phyloP scores from a whole-genome alignment of 2,797 vertebrate species.

The Mormyrus hasselquistii region DNA sequence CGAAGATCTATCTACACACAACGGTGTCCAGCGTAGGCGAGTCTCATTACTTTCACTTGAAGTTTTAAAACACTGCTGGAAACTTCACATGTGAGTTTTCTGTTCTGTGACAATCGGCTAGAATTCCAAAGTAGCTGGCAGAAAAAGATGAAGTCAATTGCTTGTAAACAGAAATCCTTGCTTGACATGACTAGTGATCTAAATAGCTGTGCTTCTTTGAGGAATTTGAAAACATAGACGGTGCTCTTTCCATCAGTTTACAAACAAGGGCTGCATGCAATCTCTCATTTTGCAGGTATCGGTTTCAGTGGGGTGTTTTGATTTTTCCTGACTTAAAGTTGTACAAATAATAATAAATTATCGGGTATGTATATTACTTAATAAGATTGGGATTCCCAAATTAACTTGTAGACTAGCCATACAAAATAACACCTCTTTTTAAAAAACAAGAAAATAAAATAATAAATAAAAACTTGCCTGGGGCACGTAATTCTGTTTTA shows the following conservation, averaged over 20 bases:
- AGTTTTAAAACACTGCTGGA: conserved; percentile 18
- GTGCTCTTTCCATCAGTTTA: conserved; percentile 3
- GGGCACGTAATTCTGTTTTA: conserved; percentile 61
- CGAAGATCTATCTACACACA: conserved; percentile 41
- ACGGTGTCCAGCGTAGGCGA: conserved; percentile 27
- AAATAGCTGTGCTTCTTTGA: conserved; percentile 21
- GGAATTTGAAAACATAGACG: conserved; percentile 28
- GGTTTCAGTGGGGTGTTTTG: neutral
- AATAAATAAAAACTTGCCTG: conserved; percentile 37
- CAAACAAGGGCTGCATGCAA: neutral
- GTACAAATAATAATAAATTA: neutral
- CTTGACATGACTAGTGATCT: conserved; percentile 27
- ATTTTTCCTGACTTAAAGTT: conserved; percentile 13
- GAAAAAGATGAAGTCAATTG: neutral
- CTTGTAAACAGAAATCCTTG: conserved; percentile 11
- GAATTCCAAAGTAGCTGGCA: conserved; percentile 11
- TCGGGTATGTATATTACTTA: conserved; percentile 18
- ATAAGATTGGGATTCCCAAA: conserved; percentile 29
- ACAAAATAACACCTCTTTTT: conserved; percentile 29
- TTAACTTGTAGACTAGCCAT: conserved; percentile 40
- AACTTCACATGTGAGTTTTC: neutral
- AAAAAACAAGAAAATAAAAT: neutral
- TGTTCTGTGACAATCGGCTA: conserved; percentile 20
- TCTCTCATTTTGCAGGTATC: neutral
- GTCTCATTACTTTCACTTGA: conserved; percentile 21